phyloP scores from a whole-genome alignment of 2,888 invertebrate genomes.

The Arrhopalites spinosus region DNA sequence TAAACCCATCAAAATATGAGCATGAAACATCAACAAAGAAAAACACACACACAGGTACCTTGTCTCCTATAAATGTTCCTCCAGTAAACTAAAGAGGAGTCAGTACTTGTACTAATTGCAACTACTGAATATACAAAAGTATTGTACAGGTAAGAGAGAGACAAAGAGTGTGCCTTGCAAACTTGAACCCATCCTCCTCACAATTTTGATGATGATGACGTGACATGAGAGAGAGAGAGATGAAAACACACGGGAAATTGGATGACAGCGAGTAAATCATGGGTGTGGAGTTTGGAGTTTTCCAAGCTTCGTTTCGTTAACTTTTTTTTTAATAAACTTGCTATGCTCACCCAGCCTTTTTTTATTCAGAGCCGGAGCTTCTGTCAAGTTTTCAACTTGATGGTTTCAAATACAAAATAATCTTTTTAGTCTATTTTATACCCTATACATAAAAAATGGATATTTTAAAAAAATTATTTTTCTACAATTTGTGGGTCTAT shows the following conservation, averaged over 20 bases:
- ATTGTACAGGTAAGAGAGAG: neutral
- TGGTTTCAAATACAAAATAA: no score
- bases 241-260: constrained; percentile 38
- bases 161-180: constrained; percentile 8
- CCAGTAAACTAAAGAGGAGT: neutral
- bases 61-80: neutral
- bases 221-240: constrained; percentile 25
- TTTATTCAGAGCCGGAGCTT: neutral
- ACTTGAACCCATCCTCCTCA: constrained; percentile 14
- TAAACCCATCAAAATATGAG: constrained; percentile 22
- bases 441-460: no score
- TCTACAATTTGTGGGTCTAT: no score
- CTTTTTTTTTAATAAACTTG: neutral
- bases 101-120: no score
- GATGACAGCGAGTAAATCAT: constrained; percentile 42
- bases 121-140: neutral
- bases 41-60: no score
- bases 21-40: neutral
- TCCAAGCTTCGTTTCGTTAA: constrained; percentile 1
- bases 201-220: neutral
- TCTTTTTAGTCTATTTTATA: no score
- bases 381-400: neutral
- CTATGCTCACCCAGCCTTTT: neutral
- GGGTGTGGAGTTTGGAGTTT: constrained; percentile 32
- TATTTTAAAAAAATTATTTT: no score